phyloP scores from a whole-genome alignment of 2,113 vertebrate species.

The Aptenodytes forsteri region DNA sequence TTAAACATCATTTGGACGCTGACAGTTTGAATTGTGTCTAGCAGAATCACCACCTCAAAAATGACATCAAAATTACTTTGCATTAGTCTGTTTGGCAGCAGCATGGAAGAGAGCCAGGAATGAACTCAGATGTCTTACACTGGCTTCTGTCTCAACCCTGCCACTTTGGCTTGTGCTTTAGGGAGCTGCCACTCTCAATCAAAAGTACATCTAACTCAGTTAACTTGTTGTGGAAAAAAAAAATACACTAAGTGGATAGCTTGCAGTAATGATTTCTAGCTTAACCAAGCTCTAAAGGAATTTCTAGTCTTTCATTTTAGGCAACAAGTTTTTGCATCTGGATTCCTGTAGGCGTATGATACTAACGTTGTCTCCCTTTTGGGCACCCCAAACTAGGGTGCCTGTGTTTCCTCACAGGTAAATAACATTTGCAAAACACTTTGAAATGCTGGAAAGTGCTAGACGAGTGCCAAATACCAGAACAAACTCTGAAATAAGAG shows the following conservation, averaged over 20 bases:
- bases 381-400: neutral
- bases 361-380: neutral
- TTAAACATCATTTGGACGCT: neutral
- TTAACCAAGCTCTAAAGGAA: neutral
- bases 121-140: neutral
- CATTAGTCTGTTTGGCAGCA: slow-evolving; percentile 49
- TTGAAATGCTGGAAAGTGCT: neutral
- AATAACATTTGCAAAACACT: neutral
- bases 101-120: slow-evolving; percentile 24
- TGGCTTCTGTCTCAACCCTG: neutral
- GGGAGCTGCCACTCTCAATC: neutral
- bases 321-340: neutral
- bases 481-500: neutral
- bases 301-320: neutral
- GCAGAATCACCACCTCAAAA: slow-evolving; percentile 52
- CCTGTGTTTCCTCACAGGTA: neutral
- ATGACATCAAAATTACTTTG: slow-evolving; percentile 61
- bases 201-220: neutral
- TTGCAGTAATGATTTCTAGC: neutral
- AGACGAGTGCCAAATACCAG: neutral
- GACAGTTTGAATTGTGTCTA: slow-evolving; percentile 48
- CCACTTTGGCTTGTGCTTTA: neutral
- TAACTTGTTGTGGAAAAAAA: neutral
- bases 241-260: neutral
- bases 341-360: neutral